Conservation (phyloP, 35 echinoderm and acorn worm genomes). For the Anneissia japonica region DNA sequence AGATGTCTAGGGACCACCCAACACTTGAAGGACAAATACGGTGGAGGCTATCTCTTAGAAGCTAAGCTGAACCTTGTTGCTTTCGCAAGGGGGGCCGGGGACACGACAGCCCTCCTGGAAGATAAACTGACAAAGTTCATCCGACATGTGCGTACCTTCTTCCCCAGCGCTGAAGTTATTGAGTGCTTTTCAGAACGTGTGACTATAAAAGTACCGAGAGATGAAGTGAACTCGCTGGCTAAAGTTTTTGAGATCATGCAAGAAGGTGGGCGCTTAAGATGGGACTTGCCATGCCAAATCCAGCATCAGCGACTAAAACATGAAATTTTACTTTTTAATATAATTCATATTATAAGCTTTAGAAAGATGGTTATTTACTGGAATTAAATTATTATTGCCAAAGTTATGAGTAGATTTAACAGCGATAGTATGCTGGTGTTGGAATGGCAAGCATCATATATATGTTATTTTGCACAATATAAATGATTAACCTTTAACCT, state of each 20-base stretch:
- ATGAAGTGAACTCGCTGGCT: conserved; percentile 30
- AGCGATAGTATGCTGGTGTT: too few relatives aligned
- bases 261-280: conserved; percentile 56
- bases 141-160: background rate
- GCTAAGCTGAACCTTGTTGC: conserved; percentile 52
- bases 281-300: too few relatives aligned
- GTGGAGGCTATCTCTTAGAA: conserved; percentile 67
- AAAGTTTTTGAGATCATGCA: conserved; percentile 48
- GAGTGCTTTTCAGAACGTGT: conserved; percentile 60
- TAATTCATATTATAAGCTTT: too few relatives aligned
- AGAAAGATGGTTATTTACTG: too few relatives aligned
- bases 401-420: too few relatives aligned
- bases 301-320: too few relatives aligned
- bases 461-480: too few relatives aligned
- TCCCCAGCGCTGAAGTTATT: conserved; percentile 42
- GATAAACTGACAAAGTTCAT: conserved; percentile 18
- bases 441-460: too few relatives aligned
- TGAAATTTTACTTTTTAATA: too few relatives aligned
- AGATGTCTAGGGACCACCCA: conserved; percentile 63
- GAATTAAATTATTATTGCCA: too few relatives aligned
- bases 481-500: too few relatives aligned
- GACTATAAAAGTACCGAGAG: conserved; percentile 37
- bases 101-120: conserved; percentile 8
- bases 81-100: background rate
- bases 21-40: conserved; percentile 70